Evolutionary conservation across 2,888 invertebrate species (phyloP).

Genomic region (Xanthorhoe designata): DNA sequence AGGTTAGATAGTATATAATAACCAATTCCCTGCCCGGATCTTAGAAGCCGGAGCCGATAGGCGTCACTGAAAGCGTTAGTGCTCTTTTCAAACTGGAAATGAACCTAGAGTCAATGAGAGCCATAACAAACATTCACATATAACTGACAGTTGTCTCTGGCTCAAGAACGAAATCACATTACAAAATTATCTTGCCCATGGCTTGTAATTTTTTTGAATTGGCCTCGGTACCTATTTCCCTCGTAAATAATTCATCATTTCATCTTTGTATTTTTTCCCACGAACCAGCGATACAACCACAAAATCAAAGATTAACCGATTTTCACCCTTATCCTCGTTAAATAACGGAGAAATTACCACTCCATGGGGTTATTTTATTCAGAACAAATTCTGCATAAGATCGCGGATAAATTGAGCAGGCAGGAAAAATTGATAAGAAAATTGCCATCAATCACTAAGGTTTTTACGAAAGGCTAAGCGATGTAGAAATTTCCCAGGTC

Average conservation of each 20-base stretch:
- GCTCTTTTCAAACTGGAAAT: too few species aligned
- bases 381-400: constrained; percentile 26
- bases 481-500: constrained; percentile 25
- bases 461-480: constrained; percentile 37
- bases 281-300: background rate
- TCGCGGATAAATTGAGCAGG: constrained; percentile 31
- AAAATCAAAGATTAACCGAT: constrained; percentile 10
- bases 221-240: background rate
- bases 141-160: background rate
- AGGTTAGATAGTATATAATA: too few species aligned
- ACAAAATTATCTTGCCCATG: background rate
- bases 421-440: constrained; percentile 36
- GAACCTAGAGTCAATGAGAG: too few species aligned
- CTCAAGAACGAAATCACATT: background rate
- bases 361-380: constrained; percentile 9
- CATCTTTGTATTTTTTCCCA: background rate
- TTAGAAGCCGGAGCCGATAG: too few species aligned
- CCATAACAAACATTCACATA: too few species aligned
- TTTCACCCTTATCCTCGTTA: constrained; percentile 5
- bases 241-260: constrained; percentile 2
- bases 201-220: background rate
- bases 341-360: constrained; percentile 6
- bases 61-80: too few species aligned
- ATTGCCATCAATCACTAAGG: constrained; percentile 44
- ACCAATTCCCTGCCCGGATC: too few species aligned